Evolutionary conservation across 2,797 vertebrate genomes (phyloP).

Genomic region (Glossophaga mutica): DNA sequence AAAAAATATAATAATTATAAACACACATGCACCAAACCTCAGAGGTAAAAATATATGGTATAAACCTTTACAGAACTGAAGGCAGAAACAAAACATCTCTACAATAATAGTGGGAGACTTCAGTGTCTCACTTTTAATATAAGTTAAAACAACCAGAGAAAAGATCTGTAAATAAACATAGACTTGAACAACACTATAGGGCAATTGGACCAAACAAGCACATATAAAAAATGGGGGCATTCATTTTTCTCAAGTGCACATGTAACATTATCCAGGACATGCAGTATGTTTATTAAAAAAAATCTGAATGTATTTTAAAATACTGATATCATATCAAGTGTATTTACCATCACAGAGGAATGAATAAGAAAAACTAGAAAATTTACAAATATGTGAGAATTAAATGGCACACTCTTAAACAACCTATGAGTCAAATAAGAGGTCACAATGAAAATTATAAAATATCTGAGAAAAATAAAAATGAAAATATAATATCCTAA

Average conservation of each 20-base stretch:
- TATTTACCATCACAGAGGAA: not conserved
- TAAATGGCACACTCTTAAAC: not conserved
- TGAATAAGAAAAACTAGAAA: not conserved
- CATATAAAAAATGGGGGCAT: not conserved
- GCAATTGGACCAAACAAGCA: not conserved
- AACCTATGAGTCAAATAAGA: not conserved
- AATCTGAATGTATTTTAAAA: not conserved
- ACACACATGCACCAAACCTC: not conserved
- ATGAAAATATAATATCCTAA: not conserved
- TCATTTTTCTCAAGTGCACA: not conserved
- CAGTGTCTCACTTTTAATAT: not conserved
- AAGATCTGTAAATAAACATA: not conserved
- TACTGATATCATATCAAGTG: not conserved
- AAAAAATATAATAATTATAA: not conserved
- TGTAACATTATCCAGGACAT: not conserved
- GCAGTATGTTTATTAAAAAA: not conserved
- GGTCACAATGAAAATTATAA: not conserved
- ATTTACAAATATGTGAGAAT: not conserved
- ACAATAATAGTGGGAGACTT: not conserved
- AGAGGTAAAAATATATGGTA: not conserved
- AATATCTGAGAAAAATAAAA: not conserved
- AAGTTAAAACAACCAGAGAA: not conserved
- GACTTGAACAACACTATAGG: not conserved
- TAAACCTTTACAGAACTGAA: not conserved
- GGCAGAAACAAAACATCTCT: not conserved